Evolutionary conservation across 2,888 invertebrate genomes (phyloP), one percentile per base, ranked within the genome.

Genomic region (Noctua pronuba): DNA sequence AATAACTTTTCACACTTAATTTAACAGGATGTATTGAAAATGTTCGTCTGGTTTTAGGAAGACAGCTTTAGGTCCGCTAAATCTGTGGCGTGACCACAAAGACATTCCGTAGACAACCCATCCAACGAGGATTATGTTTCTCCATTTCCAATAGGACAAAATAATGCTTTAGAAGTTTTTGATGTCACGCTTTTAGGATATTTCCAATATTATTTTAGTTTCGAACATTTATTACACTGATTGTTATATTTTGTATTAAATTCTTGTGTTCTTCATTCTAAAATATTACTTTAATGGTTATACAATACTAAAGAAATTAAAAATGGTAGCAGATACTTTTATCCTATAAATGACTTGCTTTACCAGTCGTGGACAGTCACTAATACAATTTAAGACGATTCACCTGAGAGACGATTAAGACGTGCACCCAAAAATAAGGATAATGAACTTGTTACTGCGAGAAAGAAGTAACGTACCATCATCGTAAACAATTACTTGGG

Each of bases 401-500:
- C 10, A 67, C 49, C 62, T 46, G 71, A 28, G 46, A n/a, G 38
- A 21, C 28, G 28, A 16, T 46, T 60, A 7, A 58, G 52, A 49
- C 18, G 62, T n/a, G n/a, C 11, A 21, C 38, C 31, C 11, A 58
- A 79, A 52, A 77, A 72, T 64, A 64, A 46, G 16, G 44, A 62
- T 58, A 49, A 78, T 46, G 58, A 76, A 75, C 79, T 77, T 70
- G 28, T 66, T 71, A 44, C 60, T 80, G 73, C 55, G 72, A 62
- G 60, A 81, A 79, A 84, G 74, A 83, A 77, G 77, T 80, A 86
- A 80, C 77, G 81, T 70, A 69, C 74, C 81, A 87, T 89, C 90
- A 91, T 90, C 83, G 87, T 90, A 92, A 92, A 91, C 90, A 91
- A 92, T 92, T 90, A 92, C 88, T 89, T 84, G 84, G 87, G 85